Conservation (phyloP, 2,888 invertebrate species). For the Agrochola macilenta region DNA sequence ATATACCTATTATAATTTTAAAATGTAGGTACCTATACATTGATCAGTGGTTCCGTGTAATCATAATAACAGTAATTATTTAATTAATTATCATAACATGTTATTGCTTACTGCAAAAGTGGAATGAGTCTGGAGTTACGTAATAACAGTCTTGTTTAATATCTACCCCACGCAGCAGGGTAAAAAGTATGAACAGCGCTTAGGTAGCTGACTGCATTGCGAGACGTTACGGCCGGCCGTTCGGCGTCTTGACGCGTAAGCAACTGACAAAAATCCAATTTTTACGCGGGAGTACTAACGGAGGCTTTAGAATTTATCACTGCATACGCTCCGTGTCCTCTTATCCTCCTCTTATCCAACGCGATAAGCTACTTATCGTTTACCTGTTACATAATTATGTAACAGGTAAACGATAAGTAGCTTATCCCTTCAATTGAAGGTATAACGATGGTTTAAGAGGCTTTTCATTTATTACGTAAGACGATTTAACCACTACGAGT, state of each 20-base stretch:
- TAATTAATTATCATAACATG: slow-evolving; percentile 31
- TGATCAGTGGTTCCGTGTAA: slow-evolving; percentile 16
- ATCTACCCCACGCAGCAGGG: neutral
- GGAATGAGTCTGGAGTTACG: neutral
- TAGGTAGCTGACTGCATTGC: neutral
- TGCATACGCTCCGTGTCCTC: neutral
- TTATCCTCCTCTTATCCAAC: neutral
- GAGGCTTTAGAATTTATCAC: neutral
- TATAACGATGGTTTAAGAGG: too few species aligned
- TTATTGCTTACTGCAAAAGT: slow-evolving; percentile 34
- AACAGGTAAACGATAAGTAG: too few species aligned
- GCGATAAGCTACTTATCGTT: slow-evolving; percentile 1
- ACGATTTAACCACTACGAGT: neutral
- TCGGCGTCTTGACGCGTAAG: neutral
- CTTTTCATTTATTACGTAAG: too few species aligned
- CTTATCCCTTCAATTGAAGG: too few species aligned
- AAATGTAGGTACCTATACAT: slow-evolving; percentile 24
- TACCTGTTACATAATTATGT: slow-evolving; percentile 6
- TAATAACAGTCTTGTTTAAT: slow-evolving; percentile 1
- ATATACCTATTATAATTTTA: neutral
- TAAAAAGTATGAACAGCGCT: neutral
- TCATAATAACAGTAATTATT: slow-evolving; percentile 26
- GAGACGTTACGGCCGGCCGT: neutral
- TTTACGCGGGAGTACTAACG: neutral
- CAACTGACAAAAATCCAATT: neutral